phyloP scores from a whole-genome alignment of 1,140 invertebrate genomes.

The Drosophila rhopaloa region DNA sequence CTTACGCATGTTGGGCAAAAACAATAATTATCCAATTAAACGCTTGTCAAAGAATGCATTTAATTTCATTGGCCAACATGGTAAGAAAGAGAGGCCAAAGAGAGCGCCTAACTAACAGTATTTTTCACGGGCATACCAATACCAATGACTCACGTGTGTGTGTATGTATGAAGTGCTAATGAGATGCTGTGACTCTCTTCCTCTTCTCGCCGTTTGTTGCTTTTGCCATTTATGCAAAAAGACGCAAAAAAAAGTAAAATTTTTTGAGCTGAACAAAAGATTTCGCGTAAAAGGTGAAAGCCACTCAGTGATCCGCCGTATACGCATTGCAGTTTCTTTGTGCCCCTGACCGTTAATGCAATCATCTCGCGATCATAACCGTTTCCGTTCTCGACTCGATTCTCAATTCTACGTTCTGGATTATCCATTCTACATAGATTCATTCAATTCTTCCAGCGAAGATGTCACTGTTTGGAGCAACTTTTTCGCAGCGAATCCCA shows the following conservation, averaged over 20 bases:
- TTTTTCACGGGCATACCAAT: slow-evolving; percentile 73
- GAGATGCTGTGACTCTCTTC: slow-evolving; percentile 69
- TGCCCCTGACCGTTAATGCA: slow-evolving; percentile 60
- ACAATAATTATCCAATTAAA: slow-evolving; percentile 77
- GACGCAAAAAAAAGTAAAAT: slow-evolving; percentile 47
- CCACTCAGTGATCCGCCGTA: slow-evolving; percentile 49
- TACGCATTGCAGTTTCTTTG: slow-evolving; percentile 67
- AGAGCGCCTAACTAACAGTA: slow-evolving; percentile 67
- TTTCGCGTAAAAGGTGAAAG: slow-evolving; percentile 73
- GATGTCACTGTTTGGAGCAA: slow-evolving; percentile 63
- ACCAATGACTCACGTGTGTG: slow-evolving; percentile 27
- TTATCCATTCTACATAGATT: not conserved
- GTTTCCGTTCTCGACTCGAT: slow-evolving; percentile 32
- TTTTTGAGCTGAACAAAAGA: slow-evolving; percentile 52
- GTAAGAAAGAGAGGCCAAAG: slow-evolving; percentile 29
- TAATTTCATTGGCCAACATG: slow-evolving; percentile 57
- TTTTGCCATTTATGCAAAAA: slow-evolving; percentile 79
- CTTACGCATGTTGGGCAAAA: slow-evolving; percentile 37
- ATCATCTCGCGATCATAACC: slow-evolving; percentile 53
- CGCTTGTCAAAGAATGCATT: slow-evolving; percentile 71
- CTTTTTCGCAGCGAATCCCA: slow-evolving; percentile 23
- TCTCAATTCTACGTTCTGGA: slow-evolving; percentile 43
- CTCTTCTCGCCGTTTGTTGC: slow-evolving; percentile 62
- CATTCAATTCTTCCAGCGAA: slow-evolving; percentile 53
- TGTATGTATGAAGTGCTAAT: slow-evolving; percentile 69